Percentiles rank a stretch among this genome's conserved stretches.
Conservation (phyloP, 2,888 invertebrate genomes). For the Siphlonurus alternatus region DNA sequence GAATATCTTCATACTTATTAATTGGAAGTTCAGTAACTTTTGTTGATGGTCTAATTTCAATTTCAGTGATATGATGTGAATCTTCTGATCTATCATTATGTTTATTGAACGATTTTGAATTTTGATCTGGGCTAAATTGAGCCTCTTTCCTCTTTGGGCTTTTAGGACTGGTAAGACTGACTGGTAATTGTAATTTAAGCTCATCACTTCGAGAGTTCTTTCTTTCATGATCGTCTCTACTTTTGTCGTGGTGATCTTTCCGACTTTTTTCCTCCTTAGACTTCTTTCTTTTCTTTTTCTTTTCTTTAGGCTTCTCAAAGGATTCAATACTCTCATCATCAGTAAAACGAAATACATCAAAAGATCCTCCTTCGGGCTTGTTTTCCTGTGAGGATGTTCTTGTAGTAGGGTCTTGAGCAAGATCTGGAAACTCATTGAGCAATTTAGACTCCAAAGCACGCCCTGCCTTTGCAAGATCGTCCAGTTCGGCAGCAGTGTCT, state of each 20-base stretch:
- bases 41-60: not conserved
- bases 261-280: conserved; percentile 60
- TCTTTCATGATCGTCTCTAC: conserved; percentile 9
- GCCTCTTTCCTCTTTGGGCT: conserved; percentile 19
- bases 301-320: conserved; percentile 44
- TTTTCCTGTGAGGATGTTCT: not conserved
- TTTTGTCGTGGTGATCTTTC: conserved; percentile 42
- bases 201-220: not conserved
- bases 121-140: conserved; percentile 13
- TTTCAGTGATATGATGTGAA: not conserved
- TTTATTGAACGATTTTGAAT: conserved; percentile 12
- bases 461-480: conserved; percentile 61
- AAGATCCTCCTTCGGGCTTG: not conserved
- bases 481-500: conserved; percentile 29
- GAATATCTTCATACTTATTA: not conserved
- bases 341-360: conserved; percentile 40
- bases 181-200: not conserved
- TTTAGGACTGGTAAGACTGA: conserved; percentile 20
- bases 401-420: not conserved
- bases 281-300: conserved; percentile 72
- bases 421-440: conserved; percentile 41
- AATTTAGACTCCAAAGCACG: conserved; percentile 67
- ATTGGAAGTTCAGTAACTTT: too few relatives aligned
- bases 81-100: conserved; percentile 2
- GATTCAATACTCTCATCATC: conserved; percentile 39